A percentile compares a stretch with the other conserved stretches of the same genome.
Conservation (phyloP, 2,113 vertebrate species). For the Notechis scutatus region DNA sequence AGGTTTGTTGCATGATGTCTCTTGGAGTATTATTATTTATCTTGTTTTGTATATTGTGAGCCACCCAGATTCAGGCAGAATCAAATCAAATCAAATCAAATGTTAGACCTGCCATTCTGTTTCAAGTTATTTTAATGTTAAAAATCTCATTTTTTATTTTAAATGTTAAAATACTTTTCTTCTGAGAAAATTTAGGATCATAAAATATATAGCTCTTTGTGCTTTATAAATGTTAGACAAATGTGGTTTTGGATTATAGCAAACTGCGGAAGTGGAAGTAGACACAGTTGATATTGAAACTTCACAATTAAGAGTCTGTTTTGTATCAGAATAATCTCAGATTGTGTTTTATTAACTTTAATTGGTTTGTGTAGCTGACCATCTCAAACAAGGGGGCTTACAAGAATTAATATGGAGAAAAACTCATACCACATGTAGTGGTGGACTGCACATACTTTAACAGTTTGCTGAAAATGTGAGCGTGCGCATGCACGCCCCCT, state of each 20-base stretch:
- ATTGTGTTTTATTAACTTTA: background rate
- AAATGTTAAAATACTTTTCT: background rate
- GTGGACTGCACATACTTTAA: no score
- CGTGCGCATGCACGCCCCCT: no score
- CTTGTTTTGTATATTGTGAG: no score
- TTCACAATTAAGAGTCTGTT: background rate
- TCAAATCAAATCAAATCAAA: no score
- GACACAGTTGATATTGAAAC: background rate
- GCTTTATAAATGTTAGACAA: background rate
- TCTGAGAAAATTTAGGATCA: background rate
- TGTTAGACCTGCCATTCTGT: background rate
- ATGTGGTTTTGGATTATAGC: background rate
- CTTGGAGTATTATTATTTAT: no score
- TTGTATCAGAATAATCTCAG: background rate
- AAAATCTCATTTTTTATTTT: background rate
- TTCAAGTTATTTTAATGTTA: background rate
- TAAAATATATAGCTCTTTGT: background rate
- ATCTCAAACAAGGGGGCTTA: background rate
- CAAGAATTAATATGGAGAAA: background rate
- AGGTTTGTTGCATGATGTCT: no score
- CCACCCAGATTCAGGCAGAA: no score
- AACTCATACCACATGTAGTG: background rate
- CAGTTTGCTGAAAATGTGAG: no score
- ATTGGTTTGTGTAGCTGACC: background rate
- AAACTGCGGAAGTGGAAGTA: background rate